Evolutionary conservation across 2,113 vertebrate genomes (phyloP).

Genomic region (Dasyornis broadbenti): DNA sequence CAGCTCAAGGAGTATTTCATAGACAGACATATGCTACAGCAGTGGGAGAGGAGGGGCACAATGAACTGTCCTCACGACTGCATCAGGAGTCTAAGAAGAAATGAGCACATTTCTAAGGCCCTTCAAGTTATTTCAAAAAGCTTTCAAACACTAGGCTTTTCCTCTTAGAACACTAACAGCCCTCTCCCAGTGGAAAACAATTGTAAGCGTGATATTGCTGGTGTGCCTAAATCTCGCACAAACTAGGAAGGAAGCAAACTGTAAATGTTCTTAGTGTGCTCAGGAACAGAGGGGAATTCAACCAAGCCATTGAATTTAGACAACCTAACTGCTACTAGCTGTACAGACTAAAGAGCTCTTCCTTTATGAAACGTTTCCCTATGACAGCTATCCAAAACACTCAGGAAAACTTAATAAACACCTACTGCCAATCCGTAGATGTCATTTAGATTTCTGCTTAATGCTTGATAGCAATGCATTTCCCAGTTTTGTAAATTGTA

Average conservation of each 20-base stretch:
- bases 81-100: neutral
- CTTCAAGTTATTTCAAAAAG: neutral
- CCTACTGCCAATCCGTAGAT: neutral
- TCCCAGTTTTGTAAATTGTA: neutral
- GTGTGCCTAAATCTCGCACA: neutral
- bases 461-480: neutral
- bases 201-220: neutral
- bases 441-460: neutral
- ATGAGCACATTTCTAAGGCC: neutral
- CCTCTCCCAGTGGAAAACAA: slow-evolving; percentile 21
- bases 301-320: neutral
- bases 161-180: neutral
- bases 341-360: neutral
- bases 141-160: neutral
- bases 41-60: neutral
- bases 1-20: neutral
- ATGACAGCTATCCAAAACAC: neutral
- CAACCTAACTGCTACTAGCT: neutral
- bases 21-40: neutral
- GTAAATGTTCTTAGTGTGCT: neutral
- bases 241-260: neutral
- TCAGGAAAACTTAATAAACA: neutral
- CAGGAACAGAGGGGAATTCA: neutral
- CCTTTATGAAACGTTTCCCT: neutral
- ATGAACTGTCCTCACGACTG: neutral